Evolutionary conservation across 2,888 invertebrate genomes (phyloP).

Genomic region (Dendrolimus houi): DNA sequence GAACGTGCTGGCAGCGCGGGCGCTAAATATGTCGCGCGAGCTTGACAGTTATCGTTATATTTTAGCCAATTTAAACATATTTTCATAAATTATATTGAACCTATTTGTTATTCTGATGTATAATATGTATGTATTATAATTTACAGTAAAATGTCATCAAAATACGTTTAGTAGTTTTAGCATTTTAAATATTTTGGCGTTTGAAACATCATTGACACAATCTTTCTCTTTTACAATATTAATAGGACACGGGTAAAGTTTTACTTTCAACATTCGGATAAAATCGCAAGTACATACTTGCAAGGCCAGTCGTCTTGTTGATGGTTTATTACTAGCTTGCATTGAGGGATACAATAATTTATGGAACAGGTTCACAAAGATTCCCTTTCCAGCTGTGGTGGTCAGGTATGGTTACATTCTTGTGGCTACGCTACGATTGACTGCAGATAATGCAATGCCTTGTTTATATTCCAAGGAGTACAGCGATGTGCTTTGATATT

Average conservation of each 20-base stretch:
- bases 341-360: conserved; percentile 24
- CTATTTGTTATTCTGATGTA: no score
- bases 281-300: neutral
- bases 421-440: conserved; percentile 42
- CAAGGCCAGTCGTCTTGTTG: neutral
- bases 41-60: no score
- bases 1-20: no score
- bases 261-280: neutral
- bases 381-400: conserved; percentile 51
- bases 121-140: no score
- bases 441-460: conserved; percentile 31
- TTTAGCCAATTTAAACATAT: no score
- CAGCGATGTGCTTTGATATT: no score
- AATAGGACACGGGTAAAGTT: neutral
- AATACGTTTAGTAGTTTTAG: neutral
- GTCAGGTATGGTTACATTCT: conserved; percentile 41
- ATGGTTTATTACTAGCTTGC: conserved; percentile 9
- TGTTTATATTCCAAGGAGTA: no score
- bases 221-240: no score
- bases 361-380: conserved; percentile 54
- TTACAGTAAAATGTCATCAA: neutral
- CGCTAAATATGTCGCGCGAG: no score
- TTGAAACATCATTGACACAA: no score
- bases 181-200: neutral
- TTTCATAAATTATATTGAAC: no score